Percentiles rank a stretch among this genome's conserved stretches.
Evolutionary conservation across 2,797 vertebrate genomes (phyloP).

Genomic region (Tamandua tetradactyla): DNA sequence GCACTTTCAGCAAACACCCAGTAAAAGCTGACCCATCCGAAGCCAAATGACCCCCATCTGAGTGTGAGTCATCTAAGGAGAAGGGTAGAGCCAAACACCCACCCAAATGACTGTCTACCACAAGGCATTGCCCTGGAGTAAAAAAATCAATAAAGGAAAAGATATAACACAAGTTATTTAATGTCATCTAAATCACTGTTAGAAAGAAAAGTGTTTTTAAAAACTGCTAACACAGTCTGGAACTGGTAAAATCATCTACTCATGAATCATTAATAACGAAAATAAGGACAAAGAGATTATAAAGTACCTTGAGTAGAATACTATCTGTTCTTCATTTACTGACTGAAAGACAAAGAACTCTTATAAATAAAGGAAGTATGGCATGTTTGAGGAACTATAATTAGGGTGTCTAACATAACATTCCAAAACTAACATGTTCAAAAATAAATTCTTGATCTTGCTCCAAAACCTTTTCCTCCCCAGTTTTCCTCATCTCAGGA

Average conservation of each 20-base stretch:
- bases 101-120: too few species aligned
- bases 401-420: background rate
- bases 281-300: constrained; percentile 30
- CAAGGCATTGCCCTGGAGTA: too few species aligned
- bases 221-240: background rate
- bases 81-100: too few species aligned
- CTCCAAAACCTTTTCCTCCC: background rate
- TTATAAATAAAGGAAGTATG: constrained; percentile 19
- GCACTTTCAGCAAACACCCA: too few species aligned
- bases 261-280: constrained; percentile 44
- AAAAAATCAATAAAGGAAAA: too few species aligned
- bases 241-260: constrained; percentile 48
- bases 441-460: constrained; percentile 22
- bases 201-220: background rate
- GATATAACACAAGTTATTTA: background rate
- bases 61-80: too few species aligned
- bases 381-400: background rate
- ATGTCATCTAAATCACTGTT: background rate
- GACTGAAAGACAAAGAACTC: constrained; percentile 7
- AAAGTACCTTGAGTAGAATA: constrained; percentile 41
- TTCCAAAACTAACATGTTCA: background rate
- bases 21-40: too few species aligned
- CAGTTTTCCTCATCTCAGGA: background rate
- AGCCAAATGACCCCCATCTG: too few species aligned
- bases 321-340: constrained; percentile 62